Percentiles rank a stretch among this genome's conserved stretches.
phyloP scores from a whole-genome alignment of 1,140 invertebrate species.

The Catajapyx aquilonaris region DNA sequence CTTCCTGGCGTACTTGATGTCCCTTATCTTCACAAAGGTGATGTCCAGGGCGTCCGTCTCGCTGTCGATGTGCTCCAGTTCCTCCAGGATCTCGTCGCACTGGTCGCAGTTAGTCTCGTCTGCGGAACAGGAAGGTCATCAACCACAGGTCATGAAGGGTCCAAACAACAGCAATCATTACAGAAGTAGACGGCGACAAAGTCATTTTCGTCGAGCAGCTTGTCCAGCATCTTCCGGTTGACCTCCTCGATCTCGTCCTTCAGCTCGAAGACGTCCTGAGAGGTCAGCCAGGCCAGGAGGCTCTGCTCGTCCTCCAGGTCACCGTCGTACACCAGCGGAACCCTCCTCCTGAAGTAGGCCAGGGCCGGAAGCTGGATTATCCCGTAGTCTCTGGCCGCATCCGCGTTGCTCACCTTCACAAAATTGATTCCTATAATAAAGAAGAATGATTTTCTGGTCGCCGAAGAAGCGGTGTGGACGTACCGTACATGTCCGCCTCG shows the following conservation, averaged over 20 bases:
- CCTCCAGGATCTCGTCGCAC: constrained; percentile 54
- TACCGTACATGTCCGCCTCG: constrained; percentile 72
- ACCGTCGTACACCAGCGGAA: constrained; percentile 70
- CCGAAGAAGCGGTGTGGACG: constrained; percentile 3
- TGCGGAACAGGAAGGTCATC: constrained; percentile 18
- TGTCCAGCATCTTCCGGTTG: constrained; percentile 85
- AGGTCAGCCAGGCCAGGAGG: constrained; percentile 72
- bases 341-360: constrained; percentile 73
- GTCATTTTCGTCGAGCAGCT: constrained; percentile 81
- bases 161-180: constrained; percentile 35
- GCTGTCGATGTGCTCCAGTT: constrained; percentile 75
- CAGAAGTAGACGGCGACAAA: constrained; percentile 89
- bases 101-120: constrained; percentile 59
- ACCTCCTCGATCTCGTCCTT: constrained; percentile 94
- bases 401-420: constrained; percentile 71
- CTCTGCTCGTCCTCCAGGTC: constrained; percentile 68
- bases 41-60: constrained; percentile 87
- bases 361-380: constrained; percentile 64
- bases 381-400: constrained; percentile 59
- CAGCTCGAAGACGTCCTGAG: constrained; percentile 84
- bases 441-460: not conserved
- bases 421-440: constrained; percentile 53
- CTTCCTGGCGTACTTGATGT: constrained; percentile 73
- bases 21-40: constrained; percentile 85
- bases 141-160: not conserved